phyloP scores from a whole-genome alignment of 2,113 vertebrate species.

The Paramormyrops kingsleyae region DNA sequence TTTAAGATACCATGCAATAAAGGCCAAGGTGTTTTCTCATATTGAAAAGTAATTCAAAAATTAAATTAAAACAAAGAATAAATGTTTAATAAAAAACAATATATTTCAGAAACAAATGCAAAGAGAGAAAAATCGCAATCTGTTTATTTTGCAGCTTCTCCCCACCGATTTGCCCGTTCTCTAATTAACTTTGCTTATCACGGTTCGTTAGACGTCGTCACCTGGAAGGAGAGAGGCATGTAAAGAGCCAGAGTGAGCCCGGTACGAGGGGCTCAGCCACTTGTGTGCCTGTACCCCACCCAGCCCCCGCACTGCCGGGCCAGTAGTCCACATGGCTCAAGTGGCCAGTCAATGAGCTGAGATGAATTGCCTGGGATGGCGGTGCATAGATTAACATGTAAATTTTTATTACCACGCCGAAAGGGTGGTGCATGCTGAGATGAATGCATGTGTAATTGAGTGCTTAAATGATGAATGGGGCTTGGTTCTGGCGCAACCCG shows the following conservation, averaged over 20 bases:
- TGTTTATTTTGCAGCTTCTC: slow-evolving; percentile 11
- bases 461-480: slow-evolving; percentile 33
- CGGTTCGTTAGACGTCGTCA: slow-evolving; percentile 28
- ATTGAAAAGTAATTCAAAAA: not conserved
- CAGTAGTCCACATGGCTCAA: not conserved
- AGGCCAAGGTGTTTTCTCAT: not conserved
- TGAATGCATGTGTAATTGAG: slow-evolving; percentile 27
- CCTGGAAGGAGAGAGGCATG: slow-evolving; percentile 9
- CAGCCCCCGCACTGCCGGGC: not conserved
- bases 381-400: slow-evolving; percentile 35
- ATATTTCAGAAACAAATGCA: not conserved
- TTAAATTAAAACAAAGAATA: not conserved
- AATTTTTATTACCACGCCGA: slow-evolving; percentile 31
- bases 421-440: slow-evolving; percentile 21
- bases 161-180: slow-evolving; percentile 33
- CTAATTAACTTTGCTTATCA: slow-evolving; percentile 42
- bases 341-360: slow-evolving; percentile 14
- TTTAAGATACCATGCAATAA: not conserved
- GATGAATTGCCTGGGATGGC: slow-evolving; percentile 24
- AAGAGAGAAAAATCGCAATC: not conserved
- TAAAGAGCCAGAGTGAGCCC: not conserved
- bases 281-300: not conserved
- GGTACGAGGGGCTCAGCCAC: not conserved
- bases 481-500: slow-evolving; percentile 27
- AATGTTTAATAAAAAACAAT: not conserved